A percentile compares a stretch with the other conserved stretches of the same genome.
phyloP scores from a whole-genome alignment of 2,113 vertebrate genomes.

The Arvicanthis niloticus region DNA sequence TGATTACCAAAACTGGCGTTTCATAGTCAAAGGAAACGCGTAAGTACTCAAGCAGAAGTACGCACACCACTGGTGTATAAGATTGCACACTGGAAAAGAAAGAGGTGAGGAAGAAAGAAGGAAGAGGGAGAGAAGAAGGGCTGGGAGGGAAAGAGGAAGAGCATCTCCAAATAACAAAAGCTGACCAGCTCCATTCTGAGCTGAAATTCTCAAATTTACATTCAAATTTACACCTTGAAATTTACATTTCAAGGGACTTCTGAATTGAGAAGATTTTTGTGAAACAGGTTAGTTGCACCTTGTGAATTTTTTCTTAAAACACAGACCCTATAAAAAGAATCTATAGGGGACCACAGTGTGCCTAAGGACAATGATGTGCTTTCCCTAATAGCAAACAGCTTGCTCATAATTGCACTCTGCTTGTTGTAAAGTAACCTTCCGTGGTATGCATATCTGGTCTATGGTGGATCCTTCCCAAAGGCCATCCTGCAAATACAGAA shows the following conservation, averaged over 20 bases:
- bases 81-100: not conserved
- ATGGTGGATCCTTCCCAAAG: not conserved
- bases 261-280: not conserved
- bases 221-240: no score
- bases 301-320: constrained; percentile 17
- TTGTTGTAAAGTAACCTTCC: not conserved
- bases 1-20: constrained; percentile 35
- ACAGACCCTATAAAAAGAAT: not conserved
- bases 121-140: not conserved
- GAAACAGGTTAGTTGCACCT: not conserved
- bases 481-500: not conserved
- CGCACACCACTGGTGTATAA: not conserved
- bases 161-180: not conserved
- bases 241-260: not conserved
- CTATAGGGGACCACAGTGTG: not conserved
- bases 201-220: constrained; percentile 48
- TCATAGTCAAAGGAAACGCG: constrained; percentile 16
- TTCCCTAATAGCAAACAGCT: not conserved
- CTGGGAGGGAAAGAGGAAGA: no score
- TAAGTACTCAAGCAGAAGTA: constrained; percentile 12
- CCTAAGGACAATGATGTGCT: not conserved
- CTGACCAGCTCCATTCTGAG: not conserved
- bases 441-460: not conserved
- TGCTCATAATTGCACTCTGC: not conserved
- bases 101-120: not conserved